Percentiles rank a stretch among this genome's conserved stretches.
Evolutionary conservation across 2,797 vertebrate genomes (phyloP).

Genomic region (Hyperoplus lanceolatus): DNA sequence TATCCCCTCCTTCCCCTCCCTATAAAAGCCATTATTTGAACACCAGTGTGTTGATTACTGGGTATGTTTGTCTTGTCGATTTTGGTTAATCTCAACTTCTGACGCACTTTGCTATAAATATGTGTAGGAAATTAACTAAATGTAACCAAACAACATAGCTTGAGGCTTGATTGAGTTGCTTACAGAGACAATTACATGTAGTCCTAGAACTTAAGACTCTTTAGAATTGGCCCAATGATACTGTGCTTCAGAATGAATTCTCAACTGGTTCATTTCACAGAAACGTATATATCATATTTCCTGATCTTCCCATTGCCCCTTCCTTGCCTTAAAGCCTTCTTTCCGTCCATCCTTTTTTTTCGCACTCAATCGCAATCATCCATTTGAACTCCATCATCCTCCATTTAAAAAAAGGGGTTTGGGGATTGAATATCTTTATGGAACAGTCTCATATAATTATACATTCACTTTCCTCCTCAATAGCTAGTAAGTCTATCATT

Average conservation of each 20-base stretch:
- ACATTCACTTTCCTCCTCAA: constrained; percentile 36
- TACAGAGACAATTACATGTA: no score
- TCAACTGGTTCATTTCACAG: constrained; percentile 47
- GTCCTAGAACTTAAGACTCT: background rate
- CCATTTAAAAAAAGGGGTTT: constrained; percentile 39
- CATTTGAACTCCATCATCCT: constrained; percentile 36
- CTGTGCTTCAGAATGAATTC: constrained; percentile 29
- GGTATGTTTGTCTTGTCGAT: background rate
- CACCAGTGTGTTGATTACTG: background rate
- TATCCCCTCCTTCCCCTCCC: background rate
- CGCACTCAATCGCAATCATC: constrained; percentile 39
- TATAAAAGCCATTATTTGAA: background rate
- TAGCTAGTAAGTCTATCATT: constrained; percentile 42
- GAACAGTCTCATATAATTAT: constrained; percentile 51
- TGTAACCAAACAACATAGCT: background rate
- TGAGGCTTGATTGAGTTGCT: background rate
- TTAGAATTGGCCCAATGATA: constrained; percentile 26
- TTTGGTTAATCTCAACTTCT: background rate
- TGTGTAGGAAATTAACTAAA: background rate
- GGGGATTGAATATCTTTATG: constrained; percentile 44
- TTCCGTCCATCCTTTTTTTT: constrained; percentile 19
- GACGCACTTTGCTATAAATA: background rate
- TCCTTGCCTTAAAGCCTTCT: constrained; percentile 32
- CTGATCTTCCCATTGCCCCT: constrained; percentile 45
- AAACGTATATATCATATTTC: constrained; percentile 53